A percentile compares a stretch with the other conserved stretches of the same genome.
phyloP scores from a whole-genome alignment of 2,888 invertebrate genomes.

The Pterostichus niger region DNA sequence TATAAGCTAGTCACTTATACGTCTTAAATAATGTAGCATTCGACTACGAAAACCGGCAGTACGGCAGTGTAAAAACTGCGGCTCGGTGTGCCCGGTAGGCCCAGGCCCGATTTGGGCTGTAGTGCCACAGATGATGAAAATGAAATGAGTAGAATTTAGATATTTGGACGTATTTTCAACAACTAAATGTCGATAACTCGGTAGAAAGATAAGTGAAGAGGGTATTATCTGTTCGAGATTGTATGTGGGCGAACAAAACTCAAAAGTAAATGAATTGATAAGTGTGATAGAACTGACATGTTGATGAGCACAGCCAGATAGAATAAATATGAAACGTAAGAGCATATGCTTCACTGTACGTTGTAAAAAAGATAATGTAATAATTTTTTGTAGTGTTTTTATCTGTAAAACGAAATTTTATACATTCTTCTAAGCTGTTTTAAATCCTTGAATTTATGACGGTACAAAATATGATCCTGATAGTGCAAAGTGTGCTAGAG shows the following conservation, averaged over 20 bases:
- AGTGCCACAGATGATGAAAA: too few relatives aligned
- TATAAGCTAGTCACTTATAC: too few relatives aligned
- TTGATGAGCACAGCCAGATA: slow-evolving; percentile 1
- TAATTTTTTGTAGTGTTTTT: not conserved
- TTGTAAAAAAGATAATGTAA: slow-evolving; percentile 5
- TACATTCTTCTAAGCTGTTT: slow-evolving; percentile 12
- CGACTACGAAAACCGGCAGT: too few relatives aligned
- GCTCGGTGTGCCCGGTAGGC: too few relatives aligned
- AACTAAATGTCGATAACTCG: too few relatives aligned
- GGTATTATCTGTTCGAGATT: slow-evolving; percentile 5
- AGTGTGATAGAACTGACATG: slow-evolving; percentile 3
- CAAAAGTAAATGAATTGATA: slow-evolving; percentile 3
- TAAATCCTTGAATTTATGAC: slow-evolving; percentile 13
- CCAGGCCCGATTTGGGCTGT: too few relatives aligned
- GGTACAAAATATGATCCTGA: slow-evolving; percentile 4
- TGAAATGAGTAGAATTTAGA: too few relatives aligned
- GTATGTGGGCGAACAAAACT: not conserved
- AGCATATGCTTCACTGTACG: not conserved
- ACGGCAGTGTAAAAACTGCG: too few relatives aligned
- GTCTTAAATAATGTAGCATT: too few relatives aligned
- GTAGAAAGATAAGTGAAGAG: not conserved
- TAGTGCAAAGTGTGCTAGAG: not conserved
- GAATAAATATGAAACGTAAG: not conserved
- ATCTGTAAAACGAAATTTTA: not conserved
- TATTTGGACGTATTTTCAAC: too few relatives aligned